Percentiles rank a stretch among this genome's conserved stretches.
phyloP scores from a whole-genome alignment of 2,797 vertebrate species.

The Scarus forsteni region DNA sequence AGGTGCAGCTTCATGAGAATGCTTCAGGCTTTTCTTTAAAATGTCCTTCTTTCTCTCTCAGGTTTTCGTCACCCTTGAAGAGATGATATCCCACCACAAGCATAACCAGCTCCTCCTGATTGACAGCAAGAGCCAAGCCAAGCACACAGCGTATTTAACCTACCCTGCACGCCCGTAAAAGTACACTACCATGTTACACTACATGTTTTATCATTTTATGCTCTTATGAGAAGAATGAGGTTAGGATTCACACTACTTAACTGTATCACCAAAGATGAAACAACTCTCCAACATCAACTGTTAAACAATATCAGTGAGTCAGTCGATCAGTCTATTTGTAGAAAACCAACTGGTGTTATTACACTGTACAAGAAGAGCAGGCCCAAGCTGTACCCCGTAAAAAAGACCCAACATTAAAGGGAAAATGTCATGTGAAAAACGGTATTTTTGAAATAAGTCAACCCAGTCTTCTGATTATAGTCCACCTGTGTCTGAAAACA shows the following conservation, averaged over 20 bases:
- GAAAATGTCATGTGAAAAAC: too few species aligned
- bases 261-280: background rate
- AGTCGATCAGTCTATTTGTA: too few species aligned
- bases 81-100: slow-evolving; percentile 83
- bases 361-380: too few species aligned
- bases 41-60: slow-evolving; percentile 51
- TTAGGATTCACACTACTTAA: slow-evolving; percentile 5
- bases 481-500: too few species aligned
- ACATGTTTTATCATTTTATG: background rate
- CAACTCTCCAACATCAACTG: background rate
- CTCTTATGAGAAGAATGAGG: background rate
- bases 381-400: too few species aligned
- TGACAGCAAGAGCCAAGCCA: slow-evolving; percentile 86
- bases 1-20: background rate
- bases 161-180: slow-evolving; percentile 69
- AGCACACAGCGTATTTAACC: slow-evolving; percentile 80
- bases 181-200: background rate
- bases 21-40: slow-evolving; percentile 2
- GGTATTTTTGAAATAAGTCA: too few species aligned
- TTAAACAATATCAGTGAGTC: background rate
- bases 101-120: slow-evolving; percentile 84
- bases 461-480: too few species aligned
- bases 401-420: too few species aligned
- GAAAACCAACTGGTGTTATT: too few species aligned
- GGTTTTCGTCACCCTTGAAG: slow-evolving; percentile 81